Base-by-base conservation (phyloP, 2,113 vertebrate genomes). In the Oncorhynchus kisutch region DNA sequence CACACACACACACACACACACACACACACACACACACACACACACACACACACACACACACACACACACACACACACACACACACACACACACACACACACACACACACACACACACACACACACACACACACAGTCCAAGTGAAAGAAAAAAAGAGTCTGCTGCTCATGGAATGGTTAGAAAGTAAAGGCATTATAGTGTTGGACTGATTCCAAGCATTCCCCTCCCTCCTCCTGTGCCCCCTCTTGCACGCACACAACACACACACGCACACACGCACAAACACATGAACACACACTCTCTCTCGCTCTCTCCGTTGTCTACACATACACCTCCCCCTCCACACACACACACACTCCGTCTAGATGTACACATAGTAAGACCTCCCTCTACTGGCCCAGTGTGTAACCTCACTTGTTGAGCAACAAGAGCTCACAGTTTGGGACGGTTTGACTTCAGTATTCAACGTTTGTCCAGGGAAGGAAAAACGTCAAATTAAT, bases 321-420 rank as follows among this genome's bases (percentile, higher is more conserved):
- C 12, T 66, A 77, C 57, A 73, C 75, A 74, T 48, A 80, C 48
- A 59, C 39, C 67, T 64, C 59, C 70, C 70, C 57, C 64, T 67
- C 78, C 60, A 66, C 65, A 64, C 39, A 27, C 13, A 16, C n/a
- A 7, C 62, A 20, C 65, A 29, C 51, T 24, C 22, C 1, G 5
- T 49, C 69, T 13, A 14, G 67, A 71, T 57, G 82, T 78, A 66
- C 65, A 72, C 80, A 86, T 67, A 87, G 79, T 78, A 78, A 85
- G 86, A 92, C 91, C 86, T 80, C 90, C 88, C 91, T 93, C 93
- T 89, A 76, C 87, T 92, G 92, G 85, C 27, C 4, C 4, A 57
- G 13, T 57, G 14, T 57, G 20, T 57, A 5, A 71, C 77, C 77
- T 73, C 78, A 71, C 27, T 51, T 11, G 12, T 1, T 4, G 39